Base-by-base conservation (phyloP, 2,113 vertebrate genomes). In the Pseudopodoces humilis region DNA sequence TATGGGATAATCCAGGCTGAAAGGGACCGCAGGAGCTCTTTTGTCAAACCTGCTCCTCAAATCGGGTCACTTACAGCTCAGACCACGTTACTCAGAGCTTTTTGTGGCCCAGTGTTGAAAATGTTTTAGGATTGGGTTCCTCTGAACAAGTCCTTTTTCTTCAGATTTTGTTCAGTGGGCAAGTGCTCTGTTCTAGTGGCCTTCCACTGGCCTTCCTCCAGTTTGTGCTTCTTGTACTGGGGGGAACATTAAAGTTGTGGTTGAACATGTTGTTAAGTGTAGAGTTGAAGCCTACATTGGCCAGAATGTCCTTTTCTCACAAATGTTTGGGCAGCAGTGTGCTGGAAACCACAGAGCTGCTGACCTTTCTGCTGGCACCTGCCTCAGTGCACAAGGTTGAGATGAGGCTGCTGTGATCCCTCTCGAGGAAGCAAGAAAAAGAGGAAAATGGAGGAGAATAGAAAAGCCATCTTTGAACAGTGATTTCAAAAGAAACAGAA, bases 181-280 rank as follows among this genome's bases (percentile, higher is more conserved):
- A 62, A 25, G 8, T 41, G 37, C 4, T 76, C n/a, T 1, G 0
- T 25, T 43, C 28, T 4, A 7, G 12, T 13, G 28, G 11, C 13
- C 17, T 13, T 41, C 49, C 17, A 15, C 35, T 41, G 49, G 27
- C 31, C 28, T 72, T 35, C 7, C 33, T 41, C 14, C 53, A n/a
- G 11, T 44, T 59, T 37, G 24, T 69, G 43, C 35, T 65, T 65
- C 55, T 24, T 70, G 22, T 19, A 6, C 13, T 46, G 12, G 3
- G 4, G 13, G 10, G 9, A 71, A 4, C 27, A 60, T 21, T 52
- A 15, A 59, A 84, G 28, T 6, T 46, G n/a, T 39, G 68, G 35
- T 3, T 76, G n/a, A 62, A 41, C 11, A 30, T 44, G 23, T 19
- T 72, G 83, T 56, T 71, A 33, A 75, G 13, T 30, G 24, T 11